These are phyloP conservation scores for Dasysyrphus albostriatus DNA, from an alignment of 2,888 invertebrate species.

Conservation along the genomic window DNA sequence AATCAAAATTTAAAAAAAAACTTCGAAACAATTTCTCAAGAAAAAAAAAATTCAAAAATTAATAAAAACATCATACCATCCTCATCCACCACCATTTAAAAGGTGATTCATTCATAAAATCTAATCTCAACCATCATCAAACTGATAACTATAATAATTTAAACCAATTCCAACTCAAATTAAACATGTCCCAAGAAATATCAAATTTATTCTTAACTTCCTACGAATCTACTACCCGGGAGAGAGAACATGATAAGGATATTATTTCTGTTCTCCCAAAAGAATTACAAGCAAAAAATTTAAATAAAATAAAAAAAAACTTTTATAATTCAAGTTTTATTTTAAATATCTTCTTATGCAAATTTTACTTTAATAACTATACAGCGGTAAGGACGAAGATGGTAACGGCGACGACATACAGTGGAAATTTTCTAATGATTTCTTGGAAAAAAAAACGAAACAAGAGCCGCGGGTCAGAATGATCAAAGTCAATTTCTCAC, in stretches of 20 bases:
- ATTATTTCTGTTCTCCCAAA: conserved; percentile 5
- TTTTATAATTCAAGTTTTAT: conserved; percentile 54
- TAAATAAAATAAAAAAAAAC: conserved; percentile 37
- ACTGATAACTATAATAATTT: conserved; percentile 49
- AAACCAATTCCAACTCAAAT: conserved; percentile 67
- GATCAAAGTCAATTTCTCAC: too few relatives aligned
- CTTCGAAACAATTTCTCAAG: not conserved
- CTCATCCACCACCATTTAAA: not conserved
- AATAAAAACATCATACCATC: not conserved
- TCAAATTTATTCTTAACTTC: conserved; percentile 37
- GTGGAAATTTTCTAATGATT: not conserved
- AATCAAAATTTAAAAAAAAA: not conserved
- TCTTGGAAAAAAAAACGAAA: not conserved
- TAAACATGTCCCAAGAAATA: conserved; percentile 72
- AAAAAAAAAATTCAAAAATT: not conserved
- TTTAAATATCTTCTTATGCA: conserved; percentile 58
- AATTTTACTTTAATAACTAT: conserved; percentile 43
- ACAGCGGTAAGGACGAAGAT: not conserved
- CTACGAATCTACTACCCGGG: not conserved
- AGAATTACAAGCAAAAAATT: not conserved
- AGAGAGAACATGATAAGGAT: conserved; percentile 20
- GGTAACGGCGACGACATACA: not conserved
- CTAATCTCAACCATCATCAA: conserved; percentile 9
- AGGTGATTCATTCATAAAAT: not conserved
- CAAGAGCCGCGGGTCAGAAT: too few relatives aligned